Percentiles rank a stretch among this genome's conserved stretches.
phyloP scores from a whole-genome alignment of 2,888 invertebrate species.

The Marronus borbonicus region DNA sequence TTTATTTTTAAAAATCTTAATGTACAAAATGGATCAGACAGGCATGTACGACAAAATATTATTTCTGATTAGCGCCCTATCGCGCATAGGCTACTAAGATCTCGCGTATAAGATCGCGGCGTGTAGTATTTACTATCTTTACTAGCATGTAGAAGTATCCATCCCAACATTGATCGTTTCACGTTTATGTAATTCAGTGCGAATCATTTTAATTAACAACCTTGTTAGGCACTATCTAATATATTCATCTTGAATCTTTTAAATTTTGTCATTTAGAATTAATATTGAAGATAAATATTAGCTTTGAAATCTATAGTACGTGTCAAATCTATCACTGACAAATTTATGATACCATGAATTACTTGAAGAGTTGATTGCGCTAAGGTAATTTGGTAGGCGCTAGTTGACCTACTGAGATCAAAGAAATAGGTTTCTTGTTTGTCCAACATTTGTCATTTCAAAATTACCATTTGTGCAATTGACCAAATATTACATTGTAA shows the following conservation, averaged over 20 bases:
- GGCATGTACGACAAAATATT: conserved; percentile 47
- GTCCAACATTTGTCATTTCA: neutral
- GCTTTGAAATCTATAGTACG: neutral
- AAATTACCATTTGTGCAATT: neutral
- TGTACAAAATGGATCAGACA: conserved; percentile 48
- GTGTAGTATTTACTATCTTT: too few relatives aligned
- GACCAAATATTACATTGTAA: neutral
- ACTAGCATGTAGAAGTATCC: too few relatives aligned
- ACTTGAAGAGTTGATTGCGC: too few relatives aligned
- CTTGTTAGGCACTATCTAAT: conserved; percentile 26
- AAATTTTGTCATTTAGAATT: neutral
- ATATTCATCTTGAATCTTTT: conserved; percentile 17
- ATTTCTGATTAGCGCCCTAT: conserved; percentile 41
- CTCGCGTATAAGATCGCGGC: too few relatives aligned
- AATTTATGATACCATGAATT: neutral
- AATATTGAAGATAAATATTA: neutral
- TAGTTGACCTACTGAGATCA: too few relatives aligned
- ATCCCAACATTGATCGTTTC: neutral
- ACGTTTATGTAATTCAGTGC: conserved; percentile 20
- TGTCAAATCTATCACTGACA: neutral
- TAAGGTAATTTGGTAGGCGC: too few relatives aligned
- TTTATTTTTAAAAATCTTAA: conserved; percentile 48
- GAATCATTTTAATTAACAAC: conserved; percentile 28
- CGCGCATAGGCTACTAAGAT: neutral
- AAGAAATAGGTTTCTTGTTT: neutral